phyloP scores from a whole-genome alignment of 2,888 invertebrate species.

The Thera britannica region DNA sequence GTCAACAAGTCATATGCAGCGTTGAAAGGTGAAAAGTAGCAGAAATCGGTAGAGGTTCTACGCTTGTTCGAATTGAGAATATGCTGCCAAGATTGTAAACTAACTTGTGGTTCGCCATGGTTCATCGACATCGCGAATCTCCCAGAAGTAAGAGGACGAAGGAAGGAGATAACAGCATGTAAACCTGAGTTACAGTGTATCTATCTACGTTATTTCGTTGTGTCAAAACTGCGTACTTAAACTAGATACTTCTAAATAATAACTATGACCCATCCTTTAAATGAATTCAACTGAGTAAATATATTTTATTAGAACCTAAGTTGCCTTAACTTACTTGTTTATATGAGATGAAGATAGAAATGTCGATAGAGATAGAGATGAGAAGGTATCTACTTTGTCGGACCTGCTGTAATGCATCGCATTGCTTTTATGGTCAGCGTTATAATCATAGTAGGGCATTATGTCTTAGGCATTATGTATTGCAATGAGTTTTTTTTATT shows the following conservation, averaged over 20 bases:
- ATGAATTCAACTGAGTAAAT: conserved; percentile 33
- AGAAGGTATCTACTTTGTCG: background rate
- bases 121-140: conserved; percentile 14
- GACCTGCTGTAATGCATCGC: conserved; percentile 9
- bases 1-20: background rate
- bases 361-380: conserved; percentile 3
- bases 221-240: conserved; percentile 30
- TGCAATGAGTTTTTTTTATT: too few relatives aligned
- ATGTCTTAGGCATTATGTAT: background rate
- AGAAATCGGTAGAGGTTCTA: background rate
- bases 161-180: background rate
- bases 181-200: conserved; percentile 16
- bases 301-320: conserved; percentile 23
- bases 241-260: conserved; percentile 14
- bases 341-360: conserved; percentile 24
- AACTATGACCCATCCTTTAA: conserved; percentile 26
- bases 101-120: background rate
- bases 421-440: conserved; percentile 1
- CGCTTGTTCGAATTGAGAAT: too few relatives aligned
- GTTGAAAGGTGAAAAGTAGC: background rate
- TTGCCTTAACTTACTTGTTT: conserved; percentile 41
- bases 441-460: background rate
- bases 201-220: conserved; percentile 33
- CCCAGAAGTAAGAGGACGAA: conserved; percentile 3
- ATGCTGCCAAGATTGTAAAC: too few relatives aligned